These are phyloP conservation scores for Speoplatyrhinus poulsoni DNA, from an alignment of 2,113 vertebrate species.

Conservation along the genomic window DNA sequence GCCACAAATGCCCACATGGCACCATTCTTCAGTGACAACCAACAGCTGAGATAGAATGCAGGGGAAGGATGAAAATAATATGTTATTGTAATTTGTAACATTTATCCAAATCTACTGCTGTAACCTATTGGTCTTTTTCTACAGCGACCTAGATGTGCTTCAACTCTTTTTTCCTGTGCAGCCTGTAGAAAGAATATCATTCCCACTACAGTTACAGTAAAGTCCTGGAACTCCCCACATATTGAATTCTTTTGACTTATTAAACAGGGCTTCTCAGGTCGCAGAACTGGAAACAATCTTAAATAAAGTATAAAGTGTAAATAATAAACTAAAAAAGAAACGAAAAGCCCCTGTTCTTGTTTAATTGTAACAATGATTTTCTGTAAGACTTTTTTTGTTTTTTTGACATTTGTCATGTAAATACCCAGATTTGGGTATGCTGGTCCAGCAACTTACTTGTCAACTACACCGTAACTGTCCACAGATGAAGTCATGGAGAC, in stretches of 20 bases:
- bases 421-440: not conserved
- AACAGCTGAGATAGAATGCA: constrained; percentile 82
- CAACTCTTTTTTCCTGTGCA: not conserved
- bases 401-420: not conserved
- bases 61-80: constrained; percentile 1
- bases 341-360: constrained; percentile 17
- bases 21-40: constrained; percentile 87
- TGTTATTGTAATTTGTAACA: not conserved
- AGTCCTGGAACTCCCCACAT: no score
- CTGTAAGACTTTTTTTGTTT: constrained; percentile 21
- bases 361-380: constrained; percentile 28
- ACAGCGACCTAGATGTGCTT: no score
- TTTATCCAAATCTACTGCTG: not conserved
- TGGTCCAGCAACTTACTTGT: constrained; percentile 81
- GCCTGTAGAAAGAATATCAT: not conserved
- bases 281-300: no score
- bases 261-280: no score
- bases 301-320: no score
- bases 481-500: constrained; percentile 84
- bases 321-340: not conserved
- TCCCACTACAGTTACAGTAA: not conserved
- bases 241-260: no score
- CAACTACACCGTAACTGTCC: constrained; percentile 84
- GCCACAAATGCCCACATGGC: constrained; percentile 98
- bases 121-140: no score